Conservation (phyloP, 2,888 invertebrate genomes). For the Heliconius sara region DNA sequence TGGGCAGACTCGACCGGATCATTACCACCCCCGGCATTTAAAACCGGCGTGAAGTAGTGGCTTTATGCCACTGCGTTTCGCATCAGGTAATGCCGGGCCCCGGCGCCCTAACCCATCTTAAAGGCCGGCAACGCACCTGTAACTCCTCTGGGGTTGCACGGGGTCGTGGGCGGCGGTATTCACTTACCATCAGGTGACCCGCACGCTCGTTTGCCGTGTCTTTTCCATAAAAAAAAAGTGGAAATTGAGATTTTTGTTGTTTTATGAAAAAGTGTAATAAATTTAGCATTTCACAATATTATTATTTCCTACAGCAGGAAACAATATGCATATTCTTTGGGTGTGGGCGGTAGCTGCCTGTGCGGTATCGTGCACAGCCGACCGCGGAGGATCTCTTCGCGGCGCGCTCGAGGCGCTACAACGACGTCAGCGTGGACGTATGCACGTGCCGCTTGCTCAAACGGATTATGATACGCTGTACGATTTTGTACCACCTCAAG, state of each 20-base stretch:
- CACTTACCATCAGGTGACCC: no score
- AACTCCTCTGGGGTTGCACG: no score
- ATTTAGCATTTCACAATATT: neutral
- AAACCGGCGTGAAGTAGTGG: no score
- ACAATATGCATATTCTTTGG: constrained; percentile 66
- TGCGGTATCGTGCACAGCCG: constrained; percentile 57
- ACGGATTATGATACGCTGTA: constrained; percentile 74
- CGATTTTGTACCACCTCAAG: constrained; percentile 73
- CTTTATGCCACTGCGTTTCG: no score
- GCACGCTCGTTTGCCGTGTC: no score
- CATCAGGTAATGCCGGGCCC: no score
- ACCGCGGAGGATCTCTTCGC: constrained; percentile 76
- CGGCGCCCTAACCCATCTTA: no score
- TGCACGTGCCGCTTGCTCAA: constrained; percentile 61
- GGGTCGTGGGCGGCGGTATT: no score
- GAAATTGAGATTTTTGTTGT: neutral
- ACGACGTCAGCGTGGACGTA: constrained; percentile 76
- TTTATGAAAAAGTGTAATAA: neutral
- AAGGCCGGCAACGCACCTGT: no score
- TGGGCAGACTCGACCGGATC: no score
- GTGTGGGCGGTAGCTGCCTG: constrained; percentile 59
- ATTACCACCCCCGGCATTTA: no score
- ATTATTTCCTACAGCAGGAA: constrained; percentile 4
- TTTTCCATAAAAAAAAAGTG: no score
- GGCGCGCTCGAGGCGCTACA: constrained; percentile 82